phyloP scores from a whole-genome alignment of 2,888 invertebrate genomes.

The Lepas anatifera region DNA sequence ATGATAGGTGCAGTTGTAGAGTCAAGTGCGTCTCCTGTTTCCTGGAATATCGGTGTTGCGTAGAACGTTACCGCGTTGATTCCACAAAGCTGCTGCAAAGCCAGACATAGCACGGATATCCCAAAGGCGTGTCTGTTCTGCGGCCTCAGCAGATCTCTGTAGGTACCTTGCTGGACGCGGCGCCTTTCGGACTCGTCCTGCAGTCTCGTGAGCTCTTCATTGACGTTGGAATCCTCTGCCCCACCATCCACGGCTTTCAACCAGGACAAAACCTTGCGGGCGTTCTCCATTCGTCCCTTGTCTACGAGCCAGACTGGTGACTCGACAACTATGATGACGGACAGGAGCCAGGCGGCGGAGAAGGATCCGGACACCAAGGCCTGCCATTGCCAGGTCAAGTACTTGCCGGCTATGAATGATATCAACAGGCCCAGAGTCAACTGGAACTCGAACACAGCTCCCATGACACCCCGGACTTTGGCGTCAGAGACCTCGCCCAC shows the following conservation, averaged over 20 bases:
- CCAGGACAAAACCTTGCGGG: neutral
- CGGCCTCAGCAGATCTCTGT: conserved; percentile 48
- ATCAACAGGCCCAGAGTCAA: neutral
- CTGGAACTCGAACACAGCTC: conserved; percentile 30
- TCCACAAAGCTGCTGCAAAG: conserved; percentile 88
- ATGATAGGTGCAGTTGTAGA: conserved; percentile 67
- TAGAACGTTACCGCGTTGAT: conserved; percentile 94
- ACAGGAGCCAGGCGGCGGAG: neutral
- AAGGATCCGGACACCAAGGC: neutral
- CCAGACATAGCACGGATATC: conserved; percentile 77
- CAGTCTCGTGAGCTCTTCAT: conserved; percentile 23
- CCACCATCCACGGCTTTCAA: neutral
- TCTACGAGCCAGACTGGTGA: neutral
- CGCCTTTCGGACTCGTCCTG: conserved; percentile 15
- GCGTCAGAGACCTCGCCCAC: conserved; percentile 44
- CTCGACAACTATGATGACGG: neutral
- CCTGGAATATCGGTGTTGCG: conserved; percentile 63
- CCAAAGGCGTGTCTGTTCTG: conserved; percentile 62
- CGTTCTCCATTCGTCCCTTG: neutral
- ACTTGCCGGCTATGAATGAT: neutral
- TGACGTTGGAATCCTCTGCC: conserved; percentile 33
- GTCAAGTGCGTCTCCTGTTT: conserved; percentile 65
- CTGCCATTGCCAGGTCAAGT: neutral
- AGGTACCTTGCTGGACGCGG: conserved; percentile 15
- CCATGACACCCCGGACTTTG: conserved; percentile 65